A percentile compares a stretch with the other conserved stretches of the same genome.
These are phyloP conservation scores for Nemapogon koenigi DNA, from an alignment of 2,888 invertebrate genomes.

Conservation along the genomic window DNA sequence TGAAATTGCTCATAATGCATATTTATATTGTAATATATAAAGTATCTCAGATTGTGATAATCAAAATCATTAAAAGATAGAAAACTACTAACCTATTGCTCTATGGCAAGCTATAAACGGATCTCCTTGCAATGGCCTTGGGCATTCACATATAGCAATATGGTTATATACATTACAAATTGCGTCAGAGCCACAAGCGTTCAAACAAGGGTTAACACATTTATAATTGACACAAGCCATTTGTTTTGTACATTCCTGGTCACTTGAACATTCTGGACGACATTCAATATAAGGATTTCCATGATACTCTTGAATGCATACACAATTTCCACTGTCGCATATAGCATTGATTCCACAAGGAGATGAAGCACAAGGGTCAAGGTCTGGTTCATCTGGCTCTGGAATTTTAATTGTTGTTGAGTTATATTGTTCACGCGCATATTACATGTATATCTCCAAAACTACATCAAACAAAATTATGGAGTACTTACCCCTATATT, in stretches of 20 bases:
- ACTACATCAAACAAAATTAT: background rate
- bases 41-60: no score
- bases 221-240: slow-evolving; percentile 75
- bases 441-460: no score
- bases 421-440: no score
- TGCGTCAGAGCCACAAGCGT: slow-evolving; percentile 73
- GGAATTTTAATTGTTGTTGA: no score
- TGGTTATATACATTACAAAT: slow-evolving; percentile 80
- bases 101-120: slow-evolving; percentile 75
- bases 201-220: slow-evolving; percentile 77
- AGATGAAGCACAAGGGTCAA: slow-evolving; percentile 66
- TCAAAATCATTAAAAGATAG: no score
- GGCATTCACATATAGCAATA: slow-evolving; percentile 79
- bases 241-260: slow-evolving; percentile 75
- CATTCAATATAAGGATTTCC: slow-evolving; percentile 75
- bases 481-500: slow-evolving; percentile 30
- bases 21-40: no score
- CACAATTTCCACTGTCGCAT: slow-evolving; percentile 67
- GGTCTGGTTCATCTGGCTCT: slow-evolving; percentile 18
- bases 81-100: slow-evolving; percentile 41
- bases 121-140: slow-evolving; percentile 76
- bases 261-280: slow-evolving; percentile 77
- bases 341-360: slow-evolving; percentile 72
- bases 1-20: slow-evolving; percentile 22
- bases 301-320: slow-evolving; percentile 66